phyloP scores from a whole-genome alignment of 2,797 vertebrate species.

The Lerista edwardsae region DNA sequence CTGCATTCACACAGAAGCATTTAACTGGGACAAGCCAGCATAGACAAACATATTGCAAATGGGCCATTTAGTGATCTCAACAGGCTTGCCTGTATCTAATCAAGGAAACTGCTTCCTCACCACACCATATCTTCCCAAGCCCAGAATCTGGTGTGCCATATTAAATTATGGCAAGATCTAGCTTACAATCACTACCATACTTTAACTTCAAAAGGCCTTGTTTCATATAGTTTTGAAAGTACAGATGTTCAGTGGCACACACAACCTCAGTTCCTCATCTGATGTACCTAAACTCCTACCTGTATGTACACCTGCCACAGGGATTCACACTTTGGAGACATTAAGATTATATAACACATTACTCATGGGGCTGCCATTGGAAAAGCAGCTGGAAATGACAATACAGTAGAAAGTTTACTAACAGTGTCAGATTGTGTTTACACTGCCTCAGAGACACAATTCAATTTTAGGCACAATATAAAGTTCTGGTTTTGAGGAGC shows the following conservation, averaged over 20 bases:
- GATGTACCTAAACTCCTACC: not conserved
- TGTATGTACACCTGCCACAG: not conserved
- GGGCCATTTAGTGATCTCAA: not conserved
- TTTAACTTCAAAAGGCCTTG: not conserved
- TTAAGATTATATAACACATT: not conserved
- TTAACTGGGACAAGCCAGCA: not conserved
- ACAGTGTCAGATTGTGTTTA: not conserved
- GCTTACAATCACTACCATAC: not conserved
- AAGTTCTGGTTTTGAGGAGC: not conserved
- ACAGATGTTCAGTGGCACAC: not conserved
- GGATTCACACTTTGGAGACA: not conserved
- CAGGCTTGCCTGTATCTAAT: not conserved
- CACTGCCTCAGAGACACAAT: not conserved
- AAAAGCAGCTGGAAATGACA: not conserved
- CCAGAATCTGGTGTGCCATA: not conserved
- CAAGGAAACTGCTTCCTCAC: not conserved
- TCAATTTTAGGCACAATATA: conserved; percentile 20
- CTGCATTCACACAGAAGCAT: not conserved
- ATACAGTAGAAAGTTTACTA: not conserved
- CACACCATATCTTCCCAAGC: not conserved
- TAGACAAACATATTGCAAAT: not conserved
- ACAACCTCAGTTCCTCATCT: not conserved
- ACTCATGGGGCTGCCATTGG: not conserved
- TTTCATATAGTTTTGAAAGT: not conserved
- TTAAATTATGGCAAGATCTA: not conserved